These are phyloP conservation scores for Caretta caretta DNA, from an alignment of 2,113 vertebrate species.

Conservation along the genomic window DNA sequence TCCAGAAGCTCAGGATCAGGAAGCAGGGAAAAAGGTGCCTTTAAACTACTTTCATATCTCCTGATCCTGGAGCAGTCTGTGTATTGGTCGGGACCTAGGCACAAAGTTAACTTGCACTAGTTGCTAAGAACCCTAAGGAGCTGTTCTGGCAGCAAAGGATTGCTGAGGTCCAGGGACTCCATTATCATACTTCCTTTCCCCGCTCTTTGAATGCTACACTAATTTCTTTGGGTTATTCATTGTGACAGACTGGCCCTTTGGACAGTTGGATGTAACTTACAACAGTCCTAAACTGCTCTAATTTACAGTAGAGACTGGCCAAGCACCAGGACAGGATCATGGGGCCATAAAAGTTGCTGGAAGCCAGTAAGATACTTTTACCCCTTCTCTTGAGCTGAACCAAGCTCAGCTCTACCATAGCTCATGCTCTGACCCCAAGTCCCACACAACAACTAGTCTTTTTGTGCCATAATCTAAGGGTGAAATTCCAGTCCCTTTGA, in stretches of 20 bases:
- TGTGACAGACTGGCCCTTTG: neutral
- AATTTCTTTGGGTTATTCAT: neutral
- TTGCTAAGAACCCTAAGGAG: neutral
- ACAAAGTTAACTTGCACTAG: neutral
- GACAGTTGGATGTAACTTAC: neutral
- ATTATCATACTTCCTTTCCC: neutral
- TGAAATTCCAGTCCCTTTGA: neutral
- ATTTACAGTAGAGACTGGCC: neutral
- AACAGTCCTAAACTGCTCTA: neutral
- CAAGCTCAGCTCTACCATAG: neutral
- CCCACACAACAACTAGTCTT: neutral
- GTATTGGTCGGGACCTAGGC: neutral
- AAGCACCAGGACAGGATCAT: neutral
- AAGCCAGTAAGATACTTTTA: neutral
- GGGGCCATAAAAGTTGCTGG: neutral
- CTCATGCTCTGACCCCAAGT: neutral
- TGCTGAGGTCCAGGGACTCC: neutral
- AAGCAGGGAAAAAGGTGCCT: neutral
- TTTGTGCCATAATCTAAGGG: neutral
- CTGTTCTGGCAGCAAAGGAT: neutral
- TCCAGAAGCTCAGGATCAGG: neutral
- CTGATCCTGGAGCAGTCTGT: neutral
- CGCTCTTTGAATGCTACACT: neutral
- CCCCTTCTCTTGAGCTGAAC: neutral
- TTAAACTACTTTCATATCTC: neutral